Conservation (phyloP, 2,888 invertebrate species). For the Oeneis ivallda region DNA sequence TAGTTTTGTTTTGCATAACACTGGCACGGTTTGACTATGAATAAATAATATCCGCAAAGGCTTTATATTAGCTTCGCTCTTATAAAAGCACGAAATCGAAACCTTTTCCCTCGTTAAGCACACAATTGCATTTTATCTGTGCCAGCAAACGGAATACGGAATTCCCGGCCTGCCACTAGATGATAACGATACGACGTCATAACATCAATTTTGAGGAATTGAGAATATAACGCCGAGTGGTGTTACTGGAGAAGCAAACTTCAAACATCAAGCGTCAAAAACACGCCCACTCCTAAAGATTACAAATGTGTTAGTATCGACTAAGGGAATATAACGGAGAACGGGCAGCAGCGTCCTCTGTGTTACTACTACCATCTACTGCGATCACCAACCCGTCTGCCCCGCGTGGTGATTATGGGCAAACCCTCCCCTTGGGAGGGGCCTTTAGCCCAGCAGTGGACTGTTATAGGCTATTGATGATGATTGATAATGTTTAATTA, state of each 20-base stretch:
- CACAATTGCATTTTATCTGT: slow-evolving; percentile 19
- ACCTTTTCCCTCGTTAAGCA: slow-evolving; percentile 7
- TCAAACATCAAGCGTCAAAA: not conserved
- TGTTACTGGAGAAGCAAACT: not conserved
- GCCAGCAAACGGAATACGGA: slow-evolving; percentile 12
- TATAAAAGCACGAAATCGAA: slow-evolving; percentile 8
- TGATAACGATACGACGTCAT: slow-evolving; percentile 19
- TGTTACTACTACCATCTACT: too few species aligned
- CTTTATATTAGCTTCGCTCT: slow-evolving; percentile 1
- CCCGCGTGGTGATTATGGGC: too few species aligned
- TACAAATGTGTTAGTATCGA: too few species aligned
- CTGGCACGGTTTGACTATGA: not conserved
- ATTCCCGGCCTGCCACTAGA: slow-evolving; percentile 17
- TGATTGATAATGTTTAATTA: too few species aligned
- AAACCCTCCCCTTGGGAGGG: too few species aligned
- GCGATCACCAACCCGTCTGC: too few species aligned
- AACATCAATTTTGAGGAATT: slow-evolving; percentile 13
- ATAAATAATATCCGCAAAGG: not conserved
- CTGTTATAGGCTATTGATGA: too few species aligned
- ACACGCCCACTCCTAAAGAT: too few species aligned
- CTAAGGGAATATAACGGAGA: too few species aligned
- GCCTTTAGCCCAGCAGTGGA: too few species aligned
- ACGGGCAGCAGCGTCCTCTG: too few species aligned
- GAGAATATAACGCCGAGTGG: not conserved
- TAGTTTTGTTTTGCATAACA: not conserved